phyloP scores from a whole-genome alignment of 2,888 invertebrate species.

The Augochlorella aurata region DNA sequence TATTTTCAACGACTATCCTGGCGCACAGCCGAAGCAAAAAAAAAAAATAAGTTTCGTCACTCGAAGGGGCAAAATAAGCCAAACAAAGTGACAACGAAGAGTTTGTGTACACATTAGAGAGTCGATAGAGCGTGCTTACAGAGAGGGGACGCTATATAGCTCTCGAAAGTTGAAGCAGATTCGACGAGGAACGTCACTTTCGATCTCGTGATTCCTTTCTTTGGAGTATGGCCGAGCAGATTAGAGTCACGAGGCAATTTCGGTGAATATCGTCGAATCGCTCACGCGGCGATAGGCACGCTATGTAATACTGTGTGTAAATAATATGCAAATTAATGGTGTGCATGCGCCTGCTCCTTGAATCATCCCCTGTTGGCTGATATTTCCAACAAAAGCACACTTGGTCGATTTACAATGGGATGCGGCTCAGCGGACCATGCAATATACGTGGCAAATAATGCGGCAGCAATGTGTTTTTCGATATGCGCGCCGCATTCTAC shows the following conservation, averaged over 20 bases:
- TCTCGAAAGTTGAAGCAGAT: not conserved
- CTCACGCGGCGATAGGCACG: slow-evolving; percentile 31
- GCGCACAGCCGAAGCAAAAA: too few relatives aligned
- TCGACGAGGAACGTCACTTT: not conserved
- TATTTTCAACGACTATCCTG: too few relatives aligned
- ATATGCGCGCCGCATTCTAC: slow-evolving; percentile 35
- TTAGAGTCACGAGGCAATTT: not conserved
- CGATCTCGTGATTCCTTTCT: not conserved
- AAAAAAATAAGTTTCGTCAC: not conserved
- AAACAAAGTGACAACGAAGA: not conserved
- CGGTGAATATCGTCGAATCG: not conserved
- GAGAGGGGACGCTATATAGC: not conserved
- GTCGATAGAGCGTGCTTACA: not conserved
- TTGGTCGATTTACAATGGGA: slow-evolving; percentile 71
- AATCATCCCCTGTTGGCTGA: slow-evolving; percentile 31
- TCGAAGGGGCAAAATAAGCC: not conserved
- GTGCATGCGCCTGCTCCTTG: slow-evolving; percentile 34
- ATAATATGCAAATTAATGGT: slow-evolving; percentile 50
- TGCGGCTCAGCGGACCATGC: slow-evolving; percentile 37
- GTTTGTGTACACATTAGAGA: not conserved
- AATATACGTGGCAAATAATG: slow-evolving; percentile 55
- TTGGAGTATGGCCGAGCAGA: not conserved
- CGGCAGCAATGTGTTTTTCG: slow-evolving; percentile 40
- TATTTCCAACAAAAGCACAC: slow-evolving; percentile 50
- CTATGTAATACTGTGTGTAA: slow-evolving; percentile 11